These are phyloP conservation scores for Ernsta delagoae DNA, from an alignment of 2,888 invertebrate species.

Conservation along the genomic window DNA sequence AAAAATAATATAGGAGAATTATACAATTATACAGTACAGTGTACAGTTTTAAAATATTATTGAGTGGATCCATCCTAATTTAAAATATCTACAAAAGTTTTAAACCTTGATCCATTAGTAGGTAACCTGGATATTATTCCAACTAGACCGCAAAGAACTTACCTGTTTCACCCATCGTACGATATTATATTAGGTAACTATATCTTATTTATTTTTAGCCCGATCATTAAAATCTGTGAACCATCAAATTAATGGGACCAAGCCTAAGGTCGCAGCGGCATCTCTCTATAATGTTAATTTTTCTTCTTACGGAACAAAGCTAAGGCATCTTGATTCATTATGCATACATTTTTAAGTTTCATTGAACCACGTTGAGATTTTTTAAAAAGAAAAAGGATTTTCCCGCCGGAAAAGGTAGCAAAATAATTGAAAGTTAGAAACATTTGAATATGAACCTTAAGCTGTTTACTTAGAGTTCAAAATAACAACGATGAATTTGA, in stretches of 20 bases:
- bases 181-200: too few relatives aligned
- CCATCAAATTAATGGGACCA: conserved; percentile 11
- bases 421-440: background rate
- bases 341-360: conserved; percentile 21
- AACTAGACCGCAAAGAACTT: too few relatives aligned
- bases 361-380: conserved; percentile 14
- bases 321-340: conserved; percentile 13
- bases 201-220: too few relatives aligned
- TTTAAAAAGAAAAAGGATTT: conserved; percentile 12
- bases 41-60: background rate
- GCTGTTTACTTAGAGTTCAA: background rate
- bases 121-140: too few relatives aligned
- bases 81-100: too few relatives aligned
- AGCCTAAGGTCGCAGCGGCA: conserved; percentile 6
- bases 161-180: too few relatives aligned
- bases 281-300: conserved; percentile 16
- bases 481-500: background rate
- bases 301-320: conserved; percentile 11
- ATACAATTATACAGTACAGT: background rate
- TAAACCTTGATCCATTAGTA: too few relatives aligned
- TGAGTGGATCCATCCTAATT: too few relatives aligned
- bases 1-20: too few relatives aligned
- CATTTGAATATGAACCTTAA: background rate
- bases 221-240: background rate
- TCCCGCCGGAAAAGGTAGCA: background rate